Evolutionary conservation across 2,113 vertebrate genomes (phyloP), one percentile per base, ranked within the genome.

Genomic region (Prionailurus bengalensis): DNA sequence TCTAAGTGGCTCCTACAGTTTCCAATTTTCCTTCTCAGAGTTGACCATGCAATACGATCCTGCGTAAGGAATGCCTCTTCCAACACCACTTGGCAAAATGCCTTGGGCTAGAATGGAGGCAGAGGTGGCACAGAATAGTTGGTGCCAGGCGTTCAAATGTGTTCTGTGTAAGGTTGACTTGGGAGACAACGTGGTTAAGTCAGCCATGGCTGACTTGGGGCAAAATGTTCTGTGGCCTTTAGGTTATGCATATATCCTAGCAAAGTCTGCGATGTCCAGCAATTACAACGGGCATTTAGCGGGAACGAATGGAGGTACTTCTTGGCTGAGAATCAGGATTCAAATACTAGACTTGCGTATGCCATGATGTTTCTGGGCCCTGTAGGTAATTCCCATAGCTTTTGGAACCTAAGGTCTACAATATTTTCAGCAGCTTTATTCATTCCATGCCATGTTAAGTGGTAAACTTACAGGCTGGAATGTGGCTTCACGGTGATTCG

Each of bases 11-110:
- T 92, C 74, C 55, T 94, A 55, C 19, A 88, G 92, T 93, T 97
- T 98, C 73, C 48, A 51, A 73, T 93, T 92, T 95, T 95, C 84
- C 89, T 97, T 73, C 81, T 82, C 51, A 33, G 83, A 96, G 93
- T 36, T 92, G 97, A 96, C 87, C 78, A 23, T 25, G 88, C 58
- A 87, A 94, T 84, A 71, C 2, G 31, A 86, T 92, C 12, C 68
- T 66, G 73, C 61, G 16, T 27, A 81, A 66, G 45, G 94, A 84
- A 33, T 65, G 15, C 45, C 65, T 78, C 65, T 83, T 95, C 70
- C 42, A 93, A 33, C 45, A 29, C 55, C 4, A 33, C 31, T 51
- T 96, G 84, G 96, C 94, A 23, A 81, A 76, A 45, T 33, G 86
- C 58, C 68, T 58, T 31, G 55, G 31, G 39, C 8, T 83, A 36